phyloP scores from a whole-genome alignment of 2,797 vertebrate genomes.

The Microctenopoma lineatum region DNA sequence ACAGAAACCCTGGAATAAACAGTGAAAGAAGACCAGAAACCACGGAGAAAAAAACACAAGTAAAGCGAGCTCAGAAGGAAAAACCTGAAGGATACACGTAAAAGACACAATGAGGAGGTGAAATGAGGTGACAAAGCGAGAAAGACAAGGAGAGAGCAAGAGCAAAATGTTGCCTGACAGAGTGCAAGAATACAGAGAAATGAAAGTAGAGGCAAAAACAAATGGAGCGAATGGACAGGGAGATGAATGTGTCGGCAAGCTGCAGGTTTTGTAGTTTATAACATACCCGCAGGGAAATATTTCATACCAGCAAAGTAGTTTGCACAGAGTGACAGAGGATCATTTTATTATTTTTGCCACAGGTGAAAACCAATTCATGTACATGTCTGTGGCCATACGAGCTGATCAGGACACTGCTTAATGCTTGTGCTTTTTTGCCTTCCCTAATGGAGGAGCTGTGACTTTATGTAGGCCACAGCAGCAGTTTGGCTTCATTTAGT shows the following conservation, averaged over 20 bases:
- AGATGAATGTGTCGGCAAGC: constrained; percentile 62
- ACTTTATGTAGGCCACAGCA: constrained; percentile 23
- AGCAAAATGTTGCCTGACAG: constrained; percentile 49
- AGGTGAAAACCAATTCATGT: constrained; percentile 46
- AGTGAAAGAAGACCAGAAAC: constrained; percentile 29
- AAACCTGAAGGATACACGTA: constrained; percentile 45
- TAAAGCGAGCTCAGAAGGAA: constrained; percentile 4
- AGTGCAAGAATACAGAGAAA: constrained; percentile 44
- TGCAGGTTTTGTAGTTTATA: constrained; percentile 65
- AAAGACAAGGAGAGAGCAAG: constrained; percentile 42
- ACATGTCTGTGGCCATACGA: constrained; percentile 33
- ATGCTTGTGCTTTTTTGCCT: constrained; percentile 26
- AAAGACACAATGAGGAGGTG: constrained; percentile 61
- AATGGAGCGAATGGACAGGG: constrained; percentile 58
- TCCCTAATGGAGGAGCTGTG: constrained; percentile 6
- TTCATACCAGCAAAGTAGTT: constrained; percentile 57
- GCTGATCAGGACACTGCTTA: constrained; percentile 10
- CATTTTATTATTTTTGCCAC: constrained; percentile 39
- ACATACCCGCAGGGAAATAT: constrained; percentile 62
- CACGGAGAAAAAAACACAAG: constrained; percentile 41
- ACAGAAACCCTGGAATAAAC: constrained; percentile 43
- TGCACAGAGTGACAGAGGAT: constrained; percentile 57
- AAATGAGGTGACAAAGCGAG: constrained; percentile 61
- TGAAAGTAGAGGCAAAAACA: constrained; percentile 59
- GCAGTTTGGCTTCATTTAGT: constrained; percentile 29